Conservation (phyloP, 2,888 invertebrate species). For the Electrophaes corylata region DNA sequence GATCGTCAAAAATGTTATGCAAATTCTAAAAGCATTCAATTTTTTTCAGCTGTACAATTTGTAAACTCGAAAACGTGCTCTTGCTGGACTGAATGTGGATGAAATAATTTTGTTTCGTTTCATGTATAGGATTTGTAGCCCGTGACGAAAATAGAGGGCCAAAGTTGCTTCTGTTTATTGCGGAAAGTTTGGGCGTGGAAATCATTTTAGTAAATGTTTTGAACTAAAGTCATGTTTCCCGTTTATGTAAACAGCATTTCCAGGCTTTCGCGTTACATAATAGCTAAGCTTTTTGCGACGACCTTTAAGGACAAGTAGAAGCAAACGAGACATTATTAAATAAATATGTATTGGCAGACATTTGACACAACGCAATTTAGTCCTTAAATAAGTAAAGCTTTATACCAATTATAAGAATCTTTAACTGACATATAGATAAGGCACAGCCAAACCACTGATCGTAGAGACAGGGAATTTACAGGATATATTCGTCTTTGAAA, state of each 20-base stretch:
- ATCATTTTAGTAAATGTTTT: conserved; percentile 6
- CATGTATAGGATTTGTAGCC: conserved; percentile 27
- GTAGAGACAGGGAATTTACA: too few relatives aligned
- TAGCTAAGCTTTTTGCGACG: too few relatives aligned
- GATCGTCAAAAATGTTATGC: conserved; percentile 19
- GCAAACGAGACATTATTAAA: too few relatives aligned
- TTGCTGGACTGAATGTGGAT: conserved; percentile 24
- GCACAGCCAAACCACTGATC: too few relatives aligned
- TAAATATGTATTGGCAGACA: too few relatives aligned
- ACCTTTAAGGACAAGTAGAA: too few relatives aligned
- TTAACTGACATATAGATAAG: too few relatives aligned
- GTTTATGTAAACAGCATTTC: background rate
- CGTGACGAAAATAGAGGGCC: conserved; percentile 28
- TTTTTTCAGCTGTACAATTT: conserved; percentile 31
- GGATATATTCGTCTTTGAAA: too few relatives aligned
- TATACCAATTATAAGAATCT: too few relatives aligned
- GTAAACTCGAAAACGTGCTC: conserved; percentile 22
- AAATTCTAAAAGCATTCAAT: conserved; percentile 22
- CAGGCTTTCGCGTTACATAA: background rate
- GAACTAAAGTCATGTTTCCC: background rate
- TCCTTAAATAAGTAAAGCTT: too few relatives aligned
- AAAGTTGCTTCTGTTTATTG: conserved; percentile 19
- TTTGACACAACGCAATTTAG: too few relatives aligned
- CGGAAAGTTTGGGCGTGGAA: conserved; percentile 2
- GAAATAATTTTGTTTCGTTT: conserved; percentile 35